These are phyloP conservation scores for Xanthia icteritia DNA, from an alignment of 2,888 invertebrate genomes.

Conservation along the genomic window DNA sequence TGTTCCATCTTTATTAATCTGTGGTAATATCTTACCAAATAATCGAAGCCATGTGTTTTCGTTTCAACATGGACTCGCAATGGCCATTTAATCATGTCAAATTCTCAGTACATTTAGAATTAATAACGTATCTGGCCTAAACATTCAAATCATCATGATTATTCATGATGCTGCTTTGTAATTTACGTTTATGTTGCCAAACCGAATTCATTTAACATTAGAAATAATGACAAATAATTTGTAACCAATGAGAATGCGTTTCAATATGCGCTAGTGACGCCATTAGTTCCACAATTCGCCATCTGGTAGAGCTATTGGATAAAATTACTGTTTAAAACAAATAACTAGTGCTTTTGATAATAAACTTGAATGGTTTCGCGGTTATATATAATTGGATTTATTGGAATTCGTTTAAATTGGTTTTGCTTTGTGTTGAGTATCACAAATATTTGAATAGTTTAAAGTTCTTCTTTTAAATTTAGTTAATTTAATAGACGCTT, in stretches of 20 bases:
- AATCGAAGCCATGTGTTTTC: too few relatives aligned
- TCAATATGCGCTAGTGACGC: conserved; percentile 13
- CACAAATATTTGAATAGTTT: neutral
- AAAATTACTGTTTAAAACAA: conserved; percentile 9
- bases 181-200: conserved; percentile 1
- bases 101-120: conserved; percentile 5
- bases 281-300: conserved; percentile 31
- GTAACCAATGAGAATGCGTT: conserved; percentile 21
- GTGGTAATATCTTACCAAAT: too few relatives aligned
- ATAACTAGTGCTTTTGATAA: conserved; percentile 21
- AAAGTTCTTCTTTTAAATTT: neutral
- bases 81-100: too few relatives aligned
- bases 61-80: too few relatives aligned
- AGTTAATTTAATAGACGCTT: neutral
- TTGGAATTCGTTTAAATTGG: conserved; percentile 25
- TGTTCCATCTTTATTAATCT: too few relatives aligned
- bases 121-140: neutral
- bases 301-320: conserved; percentile 21
- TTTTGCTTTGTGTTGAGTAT: neutral
- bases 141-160: conserved; percentile 1
- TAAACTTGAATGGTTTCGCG: conserved; percentile 24
- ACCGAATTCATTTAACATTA: conserved; percentile 25
- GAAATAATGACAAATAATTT: conserved; percentile 25
- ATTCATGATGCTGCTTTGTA: neutral
- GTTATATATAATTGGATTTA: conserved; percentile 30